phyloP scores from a whole-genome alignment of 2,888 invertebrate genomes.

The Ochropacha duplaris region DNA sequence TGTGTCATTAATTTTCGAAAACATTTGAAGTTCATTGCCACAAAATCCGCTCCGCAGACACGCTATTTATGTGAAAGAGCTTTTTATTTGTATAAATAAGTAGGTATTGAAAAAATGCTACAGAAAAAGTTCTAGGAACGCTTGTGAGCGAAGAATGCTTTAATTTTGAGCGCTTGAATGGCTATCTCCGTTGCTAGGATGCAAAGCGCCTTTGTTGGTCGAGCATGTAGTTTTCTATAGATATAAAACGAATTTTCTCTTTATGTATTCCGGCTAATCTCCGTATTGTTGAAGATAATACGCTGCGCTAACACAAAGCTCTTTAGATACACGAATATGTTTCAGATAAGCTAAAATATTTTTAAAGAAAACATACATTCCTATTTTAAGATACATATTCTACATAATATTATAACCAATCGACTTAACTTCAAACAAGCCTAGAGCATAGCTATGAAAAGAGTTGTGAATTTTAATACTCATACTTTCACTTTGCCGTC shows the following conservation, averaged over 20 bases:
- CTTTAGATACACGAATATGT: constrained; percentile 10
- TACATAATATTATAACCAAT: too few species aligned
- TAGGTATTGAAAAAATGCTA: not conserved
- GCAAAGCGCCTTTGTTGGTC: constrained; percentile 7
- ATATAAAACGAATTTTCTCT: constrained; percentile 17
- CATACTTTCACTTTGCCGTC: not conserved
- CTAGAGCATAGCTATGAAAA: not conserved
- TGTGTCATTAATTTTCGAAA: too few species aligned
- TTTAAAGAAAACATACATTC: not conserved
- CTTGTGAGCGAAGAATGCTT: not conserved
- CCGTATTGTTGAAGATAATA: constrained; percentile 23
- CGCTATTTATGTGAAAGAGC: not conserved
- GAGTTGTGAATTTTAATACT: not conserved
- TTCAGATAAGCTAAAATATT: constrained; percentile 14
- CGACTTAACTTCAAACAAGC: not conserved
- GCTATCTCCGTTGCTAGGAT: constrained; percentile 6
- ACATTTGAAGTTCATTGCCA: not conserved
- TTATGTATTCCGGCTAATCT: constrained; percentile 22
- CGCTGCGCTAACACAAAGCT: constrained; percentile 11
- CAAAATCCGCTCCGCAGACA: not conserved
- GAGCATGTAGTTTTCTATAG: constrained; percentile 2
- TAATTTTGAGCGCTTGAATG: constrained; percentile 8
- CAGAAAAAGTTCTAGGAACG: not conserved
- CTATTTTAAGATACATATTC: too few species aligned
- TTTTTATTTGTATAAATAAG: not conserved